Percentiles rank a stretch among this genome's conserved stretches.
phyloP scores from a whole-genome alignment of 2,888 invertebrate genomes.

The Sarcophaga rosellei region DNA sequence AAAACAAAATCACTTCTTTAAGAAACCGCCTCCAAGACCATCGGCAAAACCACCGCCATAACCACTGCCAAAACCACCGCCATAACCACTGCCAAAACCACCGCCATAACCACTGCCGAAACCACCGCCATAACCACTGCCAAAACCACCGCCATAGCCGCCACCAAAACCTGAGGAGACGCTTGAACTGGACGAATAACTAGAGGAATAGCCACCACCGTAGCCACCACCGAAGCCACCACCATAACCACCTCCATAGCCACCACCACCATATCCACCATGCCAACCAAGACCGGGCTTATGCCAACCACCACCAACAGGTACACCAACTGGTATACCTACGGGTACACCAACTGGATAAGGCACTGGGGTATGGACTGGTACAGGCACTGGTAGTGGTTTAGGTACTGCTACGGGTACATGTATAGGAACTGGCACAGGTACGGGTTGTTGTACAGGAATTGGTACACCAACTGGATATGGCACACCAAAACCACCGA shows the following conservation, averaged over 20 bases:
- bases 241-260: slow-evolving; percentile 59
- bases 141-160: slow-evolving; percentile 56
- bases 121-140: slow-evolving; percentile 57
- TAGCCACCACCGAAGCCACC: slow-evolving; percentile 60
- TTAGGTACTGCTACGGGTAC: slow-evolving; percentile 29
- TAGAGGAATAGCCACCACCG: slow-evolving; percentile 20
- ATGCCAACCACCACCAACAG: slow-evolving; percentile 24
- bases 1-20: slow-evolving; percentile 35
- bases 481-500: slow-evolving; percentile 35
- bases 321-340: slow-evolving; percentile 48
- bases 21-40: slow-evolving; percentile 18
- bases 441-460: slow-evolving; percentile 50
- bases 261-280: slow-evolving; percentile 63
- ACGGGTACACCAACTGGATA: slow-evolving; percentile 13
- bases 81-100: slow-evolving; percentile 11
- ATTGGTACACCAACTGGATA: slow-evolving; percentile 47
- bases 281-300: background rate
- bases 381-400: slow-evolving; percentile 46
- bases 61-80: background rate
- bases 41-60: slow-evolving; percentile 18
- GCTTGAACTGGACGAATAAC: slow-evolving; percentile 2
- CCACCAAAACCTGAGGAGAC: slow-evolving; percentile 42
- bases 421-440: slow-evolving; percentile 29
- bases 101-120: slow-evolving; percentile 3
- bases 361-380: slow-evolving; percentile 25